Percentiles rank a stretch among this genome's conserved stretches.
phyloP scores from a whole-genome alignment of 2,113 vertebrate species.

The Chloroceryle aenea region DNA sequence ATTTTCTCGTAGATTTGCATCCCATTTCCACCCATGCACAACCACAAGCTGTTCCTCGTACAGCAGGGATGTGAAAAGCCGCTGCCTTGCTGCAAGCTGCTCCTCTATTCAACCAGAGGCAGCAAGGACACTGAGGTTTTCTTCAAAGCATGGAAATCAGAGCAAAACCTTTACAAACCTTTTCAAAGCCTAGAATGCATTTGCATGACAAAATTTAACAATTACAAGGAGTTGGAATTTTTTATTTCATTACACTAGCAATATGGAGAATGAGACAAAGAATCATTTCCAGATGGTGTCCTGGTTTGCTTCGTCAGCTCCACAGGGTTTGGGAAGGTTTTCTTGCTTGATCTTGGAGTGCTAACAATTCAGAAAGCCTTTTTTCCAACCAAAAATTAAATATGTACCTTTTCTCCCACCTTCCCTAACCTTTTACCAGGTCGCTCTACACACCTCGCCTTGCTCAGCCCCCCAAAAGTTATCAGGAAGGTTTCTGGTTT shows the following conservation, averaged over 20 bases:
- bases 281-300: constrained; percentile 53
- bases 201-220: constrained; percentile 47
- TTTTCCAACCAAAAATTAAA: not conserved
- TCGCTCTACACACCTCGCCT: not conserved
- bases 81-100: not conserved
- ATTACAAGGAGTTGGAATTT: not conserved
- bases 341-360: not conserved
- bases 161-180: constrained; percentile 13
- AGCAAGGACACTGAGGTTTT: not conserved
- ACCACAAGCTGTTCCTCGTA: not conserved
- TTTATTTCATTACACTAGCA: not conserved
- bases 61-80: not conserved
- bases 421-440: not conserved
- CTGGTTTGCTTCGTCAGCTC: constrained; percentile 16
- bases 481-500: not conserved
- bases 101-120: not conserved
- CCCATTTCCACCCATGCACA: not conserved
- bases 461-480: not conserved
- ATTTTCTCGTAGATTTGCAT: not conserved
- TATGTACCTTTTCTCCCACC: not conserved
- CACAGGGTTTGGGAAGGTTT: constrained; percentile 9
- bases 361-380: not conserved
- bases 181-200: not conserved
- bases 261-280: constrained; percentile 7
- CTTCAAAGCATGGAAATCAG: not conserved